phyloP scores from a whole-genome alignment of 92 coral and sea anemone genomes.

The Porites rus region DNA sequence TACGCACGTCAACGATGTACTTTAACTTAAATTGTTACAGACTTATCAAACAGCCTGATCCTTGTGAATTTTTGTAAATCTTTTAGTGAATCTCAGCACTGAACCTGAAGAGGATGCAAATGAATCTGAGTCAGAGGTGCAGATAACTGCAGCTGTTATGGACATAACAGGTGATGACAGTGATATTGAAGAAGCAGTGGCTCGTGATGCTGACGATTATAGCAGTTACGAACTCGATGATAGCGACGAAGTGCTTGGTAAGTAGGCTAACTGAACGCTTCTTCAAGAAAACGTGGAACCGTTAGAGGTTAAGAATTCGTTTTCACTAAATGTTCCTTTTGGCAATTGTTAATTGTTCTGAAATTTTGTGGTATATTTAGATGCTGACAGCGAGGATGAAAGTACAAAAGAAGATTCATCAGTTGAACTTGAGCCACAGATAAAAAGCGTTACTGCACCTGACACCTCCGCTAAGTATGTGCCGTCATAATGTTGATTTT shows the following conservation, averaged over 20 bases:
- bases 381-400: conserved; percentile 42
- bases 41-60: too few species aligned
- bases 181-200: conserved; percentile 70
- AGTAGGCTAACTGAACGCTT: not conserved
- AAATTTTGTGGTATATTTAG: not conserved
- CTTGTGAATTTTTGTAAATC: not conserved
- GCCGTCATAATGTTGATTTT: not conserved
- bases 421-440: conserved; percentile 4
- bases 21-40: too few species aligned
- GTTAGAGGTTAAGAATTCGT: too few species aligned
- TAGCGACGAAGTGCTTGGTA: conserved; percentile 67
- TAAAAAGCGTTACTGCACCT: conserved; percentile 28
- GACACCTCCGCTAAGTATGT: conserved; percentile 17
- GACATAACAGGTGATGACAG: conserved; percentile 73
- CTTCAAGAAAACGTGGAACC: not conserved
- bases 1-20: too few species aligned
- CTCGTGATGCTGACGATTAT: conserved; percentile 77
- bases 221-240: conserved; percentile 83
- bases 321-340: not conserved
- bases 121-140: conserved; percentile 78
- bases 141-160: conserved; percentile 92
- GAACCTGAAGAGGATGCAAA: conserved; percentile 44
- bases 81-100: not conserved
- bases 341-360: not conserved
- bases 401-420: conserved; percentile 23